Conservation (phyloP, 2,113 vertebrate species). For the cattle (Bos taurus) region DNA sequence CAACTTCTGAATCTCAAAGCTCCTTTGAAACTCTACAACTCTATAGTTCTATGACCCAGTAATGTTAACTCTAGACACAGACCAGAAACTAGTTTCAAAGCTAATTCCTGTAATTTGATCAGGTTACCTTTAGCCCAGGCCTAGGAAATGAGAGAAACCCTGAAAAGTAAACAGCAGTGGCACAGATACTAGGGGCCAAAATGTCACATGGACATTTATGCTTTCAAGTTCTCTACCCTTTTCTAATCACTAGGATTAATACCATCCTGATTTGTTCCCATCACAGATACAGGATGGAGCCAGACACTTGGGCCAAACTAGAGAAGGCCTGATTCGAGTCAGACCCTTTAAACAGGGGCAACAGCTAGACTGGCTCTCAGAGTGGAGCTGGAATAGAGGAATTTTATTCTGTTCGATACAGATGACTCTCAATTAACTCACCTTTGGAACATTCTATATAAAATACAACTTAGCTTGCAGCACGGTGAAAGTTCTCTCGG, state of each 20-base stretch:
- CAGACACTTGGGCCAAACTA: not conserved
- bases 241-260: not conserved
- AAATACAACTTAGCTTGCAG: not conserved
- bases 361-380: not conserved
- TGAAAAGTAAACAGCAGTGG: not conserved
- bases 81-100: conserved; percentile 15
- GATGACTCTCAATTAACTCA: not conserved
- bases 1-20: not conserved
- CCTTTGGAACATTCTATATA: conserved; percentile 2
- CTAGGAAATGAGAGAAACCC: not conserved
- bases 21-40: not conserved
- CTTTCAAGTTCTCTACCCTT: not conserved
- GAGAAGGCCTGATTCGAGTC: not conserved
- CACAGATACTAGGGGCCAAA: not conserved
- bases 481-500: not conserved
- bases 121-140: not conserved
- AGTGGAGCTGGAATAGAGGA: not conserved
- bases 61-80: not conserved
- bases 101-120: not conserved
- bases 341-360: not conserved
- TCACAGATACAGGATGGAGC: not conserved
- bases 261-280: not conserved
- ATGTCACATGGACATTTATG: not conserved
- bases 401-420: not conserved
- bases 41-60: not conserved